A percentile compares a stretch with the other conserved stretches of the same genome.
Evolutionary conservation across 2,113 vertebrate species (phyloP).

Genomic region (Chloroceryle aenea): DNA sequence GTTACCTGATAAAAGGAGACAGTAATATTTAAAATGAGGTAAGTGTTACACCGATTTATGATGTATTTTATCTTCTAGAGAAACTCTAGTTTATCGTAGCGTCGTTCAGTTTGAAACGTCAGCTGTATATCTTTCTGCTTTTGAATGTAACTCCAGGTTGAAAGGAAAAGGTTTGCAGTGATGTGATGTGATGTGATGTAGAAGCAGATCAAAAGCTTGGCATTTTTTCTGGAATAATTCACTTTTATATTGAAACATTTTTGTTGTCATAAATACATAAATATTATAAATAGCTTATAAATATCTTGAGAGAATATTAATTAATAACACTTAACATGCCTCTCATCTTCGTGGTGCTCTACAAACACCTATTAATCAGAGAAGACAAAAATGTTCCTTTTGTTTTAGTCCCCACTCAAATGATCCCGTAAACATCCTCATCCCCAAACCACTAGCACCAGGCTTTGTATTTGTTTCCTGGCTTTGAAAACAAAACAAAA

Average conservation of each 20-base stretch:
- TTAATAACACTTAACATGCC: constrained; percentile 45
- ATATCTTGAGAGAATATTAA: constrained; percentile 36
- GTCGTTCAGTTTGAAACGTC: constrained; percentile 80
- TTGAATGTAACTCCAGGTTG: constrained; percentile 75
- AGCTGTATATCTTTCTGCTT: constrained; percentile 81
- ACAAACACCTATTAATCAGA: constrained; percentile 46
- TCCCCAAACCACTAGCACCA: background rate
- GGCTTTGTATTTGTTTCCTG: background rate
- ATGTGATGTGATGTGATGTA: constrained; percentile 74
- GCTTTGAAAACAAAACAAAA: background rate
- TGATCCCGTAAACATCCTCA: constrained; percentile 28
- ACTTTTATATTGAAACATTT: constrained; percentile 73
- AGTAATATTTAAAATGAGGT: constrained; percentile 89
- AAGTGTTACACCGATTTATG: constrained; percentile 88
- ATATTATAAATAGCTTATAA: constrained; percentile 52
- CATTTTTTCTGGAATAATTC: constrained; percentile 70
- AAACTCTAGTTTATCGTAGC: constrained; percentile 80
- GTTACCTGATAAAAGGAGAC: constrained; percentile 89
- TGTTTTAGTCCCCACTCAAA: constrained; percentile 35
- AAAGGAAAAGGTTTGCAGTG: constrained; percentile 77
- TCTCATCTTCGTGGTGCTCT: constrained; percentile 6
- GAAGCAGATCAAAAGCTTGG: constrained; percentile 80
- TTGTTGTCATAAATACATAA: constrained; percentile 74
- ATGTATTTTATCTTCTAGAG: constrained; percentile 82
- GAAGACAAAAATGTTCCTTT: background rate